phyloP scores from a whole-genome alignment of 2,113 vertebrate species.

The Scolopax mira region DNA sequence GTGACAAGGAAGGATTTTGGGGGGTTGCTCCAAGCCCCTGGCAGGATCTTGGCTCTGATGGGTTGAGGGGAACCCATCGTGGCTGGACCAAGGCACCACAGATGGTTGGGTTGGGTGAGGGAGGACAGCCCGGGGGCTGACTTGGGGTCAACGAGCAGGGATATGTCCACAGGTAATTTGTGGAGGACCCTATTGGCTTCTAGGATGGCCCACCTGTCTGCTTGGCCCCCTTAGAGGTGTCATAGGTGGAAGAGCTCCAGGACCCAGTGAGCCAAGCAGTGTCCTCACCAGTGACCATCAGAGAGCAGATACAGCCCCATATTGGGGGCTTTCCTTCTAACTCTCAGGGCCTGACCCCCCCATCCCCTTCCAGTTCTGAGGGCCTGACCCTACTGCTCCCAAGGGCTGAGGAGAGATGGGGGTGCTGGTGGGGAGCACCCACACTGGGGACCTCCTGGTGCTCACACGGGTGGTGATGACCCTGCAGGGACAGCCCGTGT shows the following conservation, averaged over 20 bases:
- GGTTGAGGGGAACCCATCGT: neutral
- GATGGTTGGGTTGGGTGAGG: neutral
- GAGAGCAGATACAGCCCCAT: neutral
- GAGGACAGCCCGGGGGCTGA: neutral
- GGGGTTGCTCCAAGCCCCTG: neutral
- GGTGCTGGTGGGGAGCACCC: neutral
- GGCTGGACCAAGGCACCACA: neutral
- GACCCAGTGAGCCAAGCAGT: neutral
- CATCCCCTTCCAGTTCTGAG: neutral
- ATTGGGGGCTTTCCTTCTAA: neutral
- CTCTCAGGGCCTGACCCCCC: neutral
- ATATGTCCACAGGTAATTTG: neutral
- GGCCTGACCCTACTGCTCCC: neutral
- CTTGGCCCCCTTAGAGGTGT: neutral
- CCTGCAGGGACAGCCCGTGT: rapidly evolving
- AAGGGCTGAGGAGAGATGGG: neutral
- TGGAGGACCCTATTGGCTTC: neutral
- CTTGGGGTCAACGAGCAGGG: neutral
- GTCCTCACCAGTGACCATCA: neutral
- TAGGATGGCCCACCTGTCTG: neutral
- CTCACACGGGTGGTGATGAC: rapidly evolving
- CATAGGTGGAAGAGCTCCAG: neutral
- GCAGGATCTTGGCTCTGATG: neutral
- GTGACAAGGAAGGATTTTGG: neutral
- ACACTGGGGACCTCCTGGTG: too few species aligned